Conservation (phyloP, 1,140 invertebrate species). For the Araneus ventricosus region DNA sequence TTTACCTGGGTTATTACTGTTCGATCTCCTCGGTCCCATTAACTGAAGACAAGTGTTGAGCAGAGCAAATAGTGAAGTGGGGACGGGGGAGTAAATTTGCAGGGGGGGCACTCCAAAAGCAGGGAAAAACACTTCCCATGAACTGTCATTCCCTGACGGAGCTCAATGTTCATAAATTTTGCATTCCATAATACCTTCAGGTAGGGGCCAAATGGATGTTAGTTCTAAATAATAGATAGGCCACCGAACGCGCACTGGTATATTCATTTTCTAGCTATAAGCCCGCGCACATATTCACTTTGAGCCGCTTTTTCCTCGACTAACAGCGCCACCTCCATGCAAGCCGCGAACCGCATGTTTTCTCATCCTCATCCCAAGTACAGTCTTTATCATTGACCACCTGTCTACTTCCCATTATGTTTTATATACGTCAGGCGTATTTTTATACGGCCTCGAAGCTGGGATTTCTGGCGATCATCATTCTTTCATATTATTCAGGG, state of each 20-base stretch:
- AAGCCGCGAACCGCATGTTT: constrained; percentile 5
- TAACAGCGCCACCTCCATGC: constrained; percentile 55
- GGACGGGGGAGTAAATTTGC: not conserved
- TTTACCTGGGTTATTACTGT: constrained; percentile 55
- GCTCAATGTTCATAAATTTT: constrained; percentile 68
- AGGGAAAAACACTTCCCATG: constrained; percentile 51
- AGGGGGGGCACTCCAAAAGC: not conserved
- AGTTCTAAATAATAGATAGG: constrained; percentile 74
- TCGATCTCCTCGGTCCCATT: constrained; percentile 60
- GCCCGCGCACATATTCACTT: constrained; percentile 70
- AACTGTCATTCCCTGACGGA: constrained; percentile 55
- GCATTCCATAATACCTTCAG: constrained; percentile 66
- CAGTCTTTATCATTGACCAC: constrained; percentile 70
- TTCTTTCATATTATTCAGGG: constrained; percentile 69
- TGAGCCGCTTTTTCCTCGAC: constrained; percentile 43
- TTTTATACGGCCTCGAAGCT: constrained; percentile 42
- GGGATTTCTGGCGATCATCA: constrained; percentile 71
- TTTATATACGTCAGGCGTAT: constrained; percentile 61
- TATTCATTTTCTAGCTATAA: constrained; percentile 74
- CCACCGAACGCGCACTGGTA: constrained; percentile 35
- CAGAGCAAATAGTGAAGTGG: not conserved
- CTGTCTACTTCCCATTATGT: constrained; percentile 62
- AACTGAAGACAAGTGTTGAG: constrained; percentile 69
- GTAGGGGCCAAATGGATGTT: constrained; percentile 67
- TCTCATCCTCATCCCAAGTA: constrained; percentile 29